Base-by-base conservation (phyloP, 2,888 invertebrate species). In the Nomada goodeniana region DNA sequence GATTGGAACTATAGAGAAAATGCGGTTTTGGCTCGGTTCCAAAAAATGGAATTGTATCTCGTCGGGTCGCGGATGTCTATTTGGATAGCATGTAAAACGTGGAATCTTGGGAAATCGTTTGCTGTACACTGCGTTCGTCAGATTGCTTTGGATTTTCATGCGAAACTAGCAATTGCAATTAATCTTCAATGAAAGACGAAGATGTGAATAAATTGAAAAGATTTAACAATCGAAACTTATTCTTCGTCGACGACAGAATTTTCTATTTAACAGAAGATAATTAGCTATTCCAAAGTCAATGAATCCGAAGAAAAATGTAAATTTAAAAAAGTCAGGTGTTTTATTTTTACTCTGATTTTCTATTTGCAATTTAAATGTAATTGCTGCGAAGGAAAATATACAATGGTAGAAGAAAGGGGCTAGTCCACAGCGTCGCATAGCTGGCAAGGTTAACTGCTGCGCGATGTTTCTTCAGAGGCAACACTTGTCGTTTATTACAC, bases 11-110 rank as follows among this genome's bases (percentile, higher is more conserved):
- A 86, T 89, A 89, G 87, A 86, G 86, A 87, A 85, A 92, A 92
- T 92, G 92, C 92, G 92, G 92, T 88, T 91, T 89, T 92, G 92
- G 92, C 91, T 47, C 26, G 10, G 60, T 13, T 91, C 92, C 92
- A 92, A 91, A 91, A 91, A 91, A 90, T 91, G 88, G 90, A 89
- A 91, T 90, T 89, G 87, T 88, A 88, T 89, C 89, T 87, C 84
- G 85, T 87, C 86, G 88, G 86, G 90, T 89, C 84, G 71, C 64
- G 57, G 61, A 64, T 59, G 50, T 63, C 53, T 74, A 47, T 63
- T 80, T 76, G 68, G 60, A 63, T 72, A 59, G 57, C 53, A 42
- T 20, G 42, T 65, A 44, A 60, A 13, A n/a, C 68, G 36, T 13
- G 2, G n/a, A 29, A 64, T 71, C 20, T 57, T 5, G 18, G 11